A percentile compares a stretch with the other conserved stretches of the same genome.
Conservation (phyloP, 2,113 vertebrate genomes). For the Percopsis transmontana region DNA sequence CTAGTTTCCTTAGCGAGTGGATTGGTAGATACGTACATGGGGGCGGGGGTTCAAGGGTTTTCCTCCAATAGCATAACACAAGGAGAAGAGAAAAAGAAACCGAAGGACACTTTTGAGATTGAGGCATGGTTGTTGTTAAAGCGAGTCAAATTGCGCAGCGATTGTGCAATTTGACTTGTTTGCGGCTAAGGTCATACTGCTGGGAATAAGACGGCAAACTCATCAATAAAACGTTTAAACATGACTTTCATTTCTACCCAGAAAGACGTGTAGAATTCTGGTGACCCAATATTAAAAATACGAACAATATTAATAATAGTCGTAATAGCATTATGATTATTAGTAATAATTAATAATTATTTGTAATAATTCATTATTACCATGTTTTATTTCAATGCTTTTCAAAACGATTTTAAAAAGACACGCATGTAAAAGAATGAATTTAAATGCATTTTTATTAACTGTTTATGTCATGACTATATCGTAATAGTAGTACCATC, state of each 20-base stretch:
- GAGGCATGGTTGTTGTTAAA: neutral
- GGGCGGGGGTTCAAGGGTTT: neutral
- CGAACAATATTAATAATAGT: too few relatives aligned
- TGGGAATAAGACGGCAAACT: neutral
- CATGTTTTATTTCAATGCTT: neutral
- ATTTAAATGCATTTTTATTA: slow-evolving; percentile 3
- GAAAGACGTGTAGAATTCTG: neutral
- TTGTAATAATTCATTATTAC: too few relatives aligned
- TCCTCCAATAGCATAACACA: slow-evolving; percentile 20
- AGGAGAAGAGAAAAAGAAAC: neutral
- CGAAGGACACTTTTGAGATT: slow-evolving; percentile 7
- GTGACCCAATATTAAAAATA: too few relatives aligned
- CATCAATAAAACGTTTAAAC: neutral
- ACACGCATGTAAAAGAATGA: neutral
- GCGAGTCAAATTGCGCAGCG: slow-evolving; percentile 25
- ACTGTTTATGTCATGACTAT: neutral
- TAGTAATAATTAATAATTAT: too few relatives aligned
- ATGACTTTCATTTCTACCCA: neutral
- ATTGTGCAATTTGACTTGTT: slow-evolving; percentile 4
- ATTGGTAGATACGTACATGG: slow-evolving; percentile 10
- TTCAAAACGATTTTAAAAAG: neutral
- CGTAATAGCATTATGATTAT: too few relatives aligned
- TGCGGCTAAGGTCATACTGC: neutral
- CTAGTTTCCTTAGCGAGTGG: neutral
- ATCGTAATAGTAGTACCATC: neutral